A percentile compares a stretch with the other conserved stretches of the same genome.
These are phyloP conservation scores for Drosophila gaucha DNA, from an alignment of 2,888 invertebrate genomes.

Conservation along the genomic window DNA sequence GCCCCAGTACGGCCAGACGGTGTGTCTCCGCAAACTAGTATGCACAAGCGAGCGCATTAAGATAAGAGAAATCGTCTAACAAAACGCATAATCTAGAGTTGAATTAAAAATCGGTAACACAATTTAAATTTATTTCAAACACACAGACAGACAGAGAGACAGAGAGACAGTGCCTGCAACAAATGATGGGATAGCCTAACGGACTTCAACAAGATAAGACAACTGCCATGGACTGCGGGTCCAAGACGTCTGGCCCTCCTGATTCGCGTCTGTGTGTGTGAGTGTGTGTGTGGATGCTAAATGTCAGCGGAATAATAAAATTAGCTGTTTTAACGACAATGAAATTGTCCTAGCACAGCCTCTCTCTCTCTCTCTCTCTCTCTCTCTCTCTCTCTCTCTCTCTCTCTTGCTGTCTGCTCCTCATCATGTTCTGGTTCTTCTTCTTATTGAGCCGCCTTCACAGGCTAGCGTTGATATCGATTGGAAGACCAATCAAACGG, in stretches of 20 bases:
- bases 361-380: neutral
- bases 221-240: constrained; percentile 40
- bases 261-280: neutral
- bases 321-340: constrained; percentile 79
- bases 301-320: constrained; percentile 78
- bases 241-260: constrained; percentile 37
- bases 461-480: constrained; percentile 55
- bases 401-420: neutral
- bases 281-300: constrained; percentile 52
- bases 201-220: constrained; percentile 73
- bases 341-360: constrained; percentile 61
- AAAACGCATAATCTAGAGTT: constrained; percentile 82
- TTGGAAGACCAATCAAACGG: constrained; percentile 73
- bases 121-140: constrained; percentile 74
- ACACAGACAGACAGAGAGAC: constrained; percentile 4
- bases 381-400: neutral
- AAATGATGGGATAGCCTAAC: constrained; percentile 68
- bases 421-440: constrained; percentile 1
- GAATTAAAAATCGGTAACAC: constrained; percentile 80
- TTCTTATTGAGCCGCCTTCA: constrained; percentile 24
- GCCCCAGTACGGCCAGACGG: constrained; percentile 52
- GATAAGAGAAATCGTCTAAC: constrained; percentile 82
- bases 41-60: constrained; percentile 67
- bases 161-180: constrained; percentile 24
- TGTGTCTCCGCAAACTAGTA: constrained; percentile 61